Percentiles rank a stretch among this genome's conserved stretches.
phyloP scores from a whole-genome alignment of 2,888 invertebrate species.

The Drosophila eohydei region DNA sequence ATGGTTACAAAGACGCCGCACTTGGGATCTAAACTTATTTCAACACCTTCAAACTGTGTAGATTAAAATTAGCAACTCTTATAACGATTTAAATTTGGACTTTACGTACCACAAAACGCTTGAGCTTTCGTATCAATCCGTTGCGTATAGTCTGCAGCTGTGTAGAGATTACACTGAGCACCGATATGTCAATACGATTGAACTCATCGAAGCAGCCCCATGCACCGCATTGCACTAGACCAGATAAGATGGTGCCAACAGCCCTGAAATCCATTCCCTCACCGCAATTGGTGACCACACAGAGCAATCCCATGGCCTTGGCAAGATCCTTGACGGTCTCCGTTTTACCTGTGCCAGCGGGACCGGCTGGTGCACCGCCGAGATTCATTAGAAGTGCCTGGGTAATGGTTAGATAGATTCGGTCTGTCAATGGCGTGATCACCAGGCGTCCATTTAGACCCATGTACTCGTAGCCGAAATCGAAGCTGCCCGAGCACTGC shows the following conservation, averaged over 20 bases:
- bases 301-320: conserved; percentile 93
- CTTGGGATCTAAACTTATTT: conserved; percentile 92
- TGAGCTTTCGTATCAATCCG: conserved; percentile 91
- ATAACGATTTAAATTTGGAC: accelerated
- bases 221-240: conserved; percentile 88
- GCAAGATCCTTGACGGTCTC: conserved; percentile 97
- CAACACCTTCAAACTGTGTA: conserved; percentile 91
- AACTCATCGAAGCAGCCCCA: conserved; percentile 99
- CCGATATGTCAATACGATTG: conserved; percentile 96
- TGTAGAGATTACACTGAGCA: conserved; percentile 96
- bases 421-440: conserved; percentile 95
- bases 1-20: conserved; percentile 97
- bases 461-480: conserved; percentile 98
- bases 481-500: conserved; percentile 94
- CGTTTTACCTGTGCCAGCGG: conserved; percentile 88
- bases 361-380: conserved; percentile 95
- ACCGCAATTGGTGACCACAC: conserved; percentile 95
- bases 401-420: conserved; percentile 96
- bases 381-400: conserved; percentile 96
- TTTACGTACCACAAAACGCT: conserved; percentile 89
- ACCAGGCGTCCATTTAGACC: conserved; percentile 96
- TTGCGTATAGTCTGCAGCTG: conserved; percentile 95
- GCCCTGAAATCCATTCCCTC: conserved; percentile 97
- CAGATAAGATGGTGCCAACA: conserved; percentile 90
- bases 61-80: accelerated